Evolutionary conservation across 2,797 vertebrate genomes (phyloP).

Genomic region (Microcaecilia unicolor): DNA sequence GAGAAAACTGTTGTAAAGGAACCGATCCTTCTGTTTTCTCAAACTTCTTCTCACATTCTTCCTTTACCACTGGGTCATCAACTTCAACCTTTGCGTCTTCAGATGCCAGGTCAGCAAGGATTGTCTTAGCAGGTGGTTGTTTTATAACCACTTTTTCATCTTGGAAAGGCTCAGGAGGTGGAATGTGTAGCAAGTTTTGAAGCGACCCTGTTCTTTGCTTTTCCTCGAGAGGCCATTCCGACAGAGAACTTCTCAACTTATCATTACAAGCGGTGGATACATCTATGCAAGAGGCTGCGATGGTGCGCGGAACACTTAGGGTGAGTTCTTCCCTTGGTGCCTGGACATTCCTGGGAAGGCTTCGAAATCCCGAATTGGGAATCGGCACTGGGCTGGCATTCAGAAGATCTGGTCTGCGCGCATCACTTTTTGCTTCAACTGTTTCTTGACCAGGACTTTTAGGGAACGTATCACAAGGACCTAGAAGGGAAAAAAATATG

Average conservation of each 20-base stretch:
- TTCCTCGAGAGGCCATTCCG: neutral
- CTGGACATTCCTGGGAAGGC: slow-evolving; percentile 33
- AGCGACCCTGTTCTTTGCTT: too few species aligned
- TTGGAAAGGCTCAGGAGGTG: slow-evolving; percentile 38
- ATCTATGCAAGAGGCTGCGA: neutral
- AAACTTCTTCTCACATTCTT: too few species aligned
- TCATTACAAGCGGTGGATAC: neutral
- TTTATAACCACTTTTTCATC: too few species aligned
- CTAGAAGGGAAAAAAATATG: too few species aligned
- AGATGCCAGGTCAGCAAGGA: too few species aligned
- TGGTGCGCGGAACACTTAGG: neutral
- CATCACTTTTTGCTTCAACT: neutral
- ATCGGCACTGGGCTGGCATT: neutral
- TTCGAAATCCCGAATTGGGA: slow-evolving; percentile 19
- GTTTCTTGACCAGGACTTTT: fast-evolving
- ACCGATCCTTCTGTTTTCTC: too few species aligned
- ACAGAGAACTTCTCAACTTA: slow-evolving; percentile 1
- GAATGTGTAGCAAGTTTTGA: slow-evolving; percentile 21
- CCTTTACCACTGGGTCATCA: too few species aligned
- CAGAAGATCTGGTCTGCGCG: neutral
- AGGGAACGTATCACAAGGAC: neutral
- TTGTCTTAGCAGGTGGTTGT: too few species aligned
- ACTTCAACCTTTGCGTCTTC: too few species aligned
- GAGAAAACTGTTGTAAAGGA: too few species aligned
- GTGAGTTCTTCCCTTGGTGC: neutral